Evolutionary conservation across 1,140 invertebrate genomes (phyloP), one percentile per base, ranked within the genome.

Genomic region (Wiebesia pumilae): DNA sequence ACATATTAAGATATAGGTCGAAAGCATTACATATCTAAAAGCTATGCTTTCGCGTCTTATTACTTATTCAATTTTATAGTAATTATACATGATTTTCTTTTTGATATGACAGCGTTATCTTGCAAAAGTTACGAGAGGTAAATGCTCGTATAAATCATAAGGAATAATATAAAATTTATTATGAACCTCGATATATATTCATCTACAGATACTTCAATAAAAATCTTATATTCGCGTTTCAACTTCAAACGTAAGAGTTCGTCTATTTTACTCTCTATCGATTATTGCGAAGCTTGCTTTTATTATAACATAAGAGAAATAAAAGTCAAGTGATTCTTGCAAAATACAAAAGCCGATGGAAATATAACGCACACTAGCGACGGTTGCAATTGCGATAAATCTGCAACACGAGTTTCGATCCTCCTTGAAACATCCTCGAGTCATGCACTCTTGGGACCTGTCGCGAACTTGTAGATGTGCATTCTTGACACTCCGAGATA

Each of bases 401-500:
- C 30, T 35, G 10, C 77, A 35, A 14, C 3, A 14, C 7, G 16
- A 79, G 47, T 51, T 54, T 58, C 30, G 51, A 79, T 54, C 30
- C 77, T 54, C 47, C 47, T 79, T 51, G 47, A 58, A 58, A 58
- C n/a, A 58, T 79, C 51, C 10, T 54, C 30, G 77, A 79, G 40
- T n/a, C 40, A 27, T 21, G 6, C 9, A 54, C 33, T 58, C 19
- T 54, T 54, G 27, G 6, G 77, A 54, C 77, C 47, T 33, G n/a
- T 81, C 79, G 58, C 79, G 79, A 80, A 30, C 58, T 80, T 38
- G 78, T 80, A 54, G 51, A 35, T 19, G 30, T 69, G 30, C 69
- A 38, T 24, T 71, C 69, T 0, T 24, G 69, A 71, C 16, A 1
- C 35, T 35, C 65, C 9, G 30, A 3, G 30, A 33, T 16, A 35